Evolutionary conservation across 2,797 vertebrate genomes (phyloP), one percentile per base, ranked within the genome.

Genomic region (Onychomys leucogaster): DNA sequence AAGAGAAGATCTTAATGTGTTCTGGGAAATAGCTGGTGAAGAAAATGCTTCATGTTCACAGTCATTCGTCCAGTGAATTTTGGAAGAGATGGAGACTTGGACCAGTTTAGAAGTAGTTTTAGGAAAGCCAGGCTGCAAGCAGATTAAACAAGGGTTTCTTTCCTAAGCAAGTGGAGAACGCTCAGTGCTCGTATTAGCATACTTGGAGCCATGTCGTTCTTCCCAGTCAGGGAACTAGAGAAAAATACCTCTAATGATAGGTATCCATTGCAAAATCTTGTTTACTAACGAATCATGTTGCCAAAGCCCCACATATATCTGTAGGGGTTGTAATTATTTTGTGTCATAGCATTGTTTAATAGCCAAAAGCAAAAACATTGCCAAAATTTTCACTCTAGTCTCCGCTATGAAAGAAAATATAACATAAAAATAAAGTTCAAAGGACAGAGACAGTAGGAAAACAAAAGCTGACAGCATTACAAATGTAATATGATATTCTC

Each of bases 241-340:
- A 76, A 80, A 55, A 94, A 41, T 59, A 52, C 12, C 12, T 95
- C 41, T 34, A 52, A 32, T 78, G 61, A 75, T 52, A 95, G 67
- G 37, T 25, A 23, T 41, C 59, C 41, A 88, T 76, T 88, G 49
- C 34, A 95, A 65, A 34, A 32, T 88, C 34, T 49, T 95, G 25
- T 65, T 94, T 90, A 71, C 95, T 89, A 77, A 41, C 52, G 93
- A 85, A 86, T 63, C 32, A 90, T 25, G 41, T 46, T 92, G 37
- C 57, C 75, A 59, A 95, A 91, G 17, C 17, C 9, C 43, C 25
- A 19, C 11, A 19, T 46, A 41, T 49, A 8, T 77, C 27, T 29
- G 25, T 32, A 80, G 87, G 85, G 13, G 43, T 12, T 91, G 0
- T 55, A 76, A 89, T 92, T 86, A 78, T 55, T 55, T 84, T 73